Conservation (phyloP, 2,797 vertebrate genomes). For the Echeneis naucrates region DNA sequence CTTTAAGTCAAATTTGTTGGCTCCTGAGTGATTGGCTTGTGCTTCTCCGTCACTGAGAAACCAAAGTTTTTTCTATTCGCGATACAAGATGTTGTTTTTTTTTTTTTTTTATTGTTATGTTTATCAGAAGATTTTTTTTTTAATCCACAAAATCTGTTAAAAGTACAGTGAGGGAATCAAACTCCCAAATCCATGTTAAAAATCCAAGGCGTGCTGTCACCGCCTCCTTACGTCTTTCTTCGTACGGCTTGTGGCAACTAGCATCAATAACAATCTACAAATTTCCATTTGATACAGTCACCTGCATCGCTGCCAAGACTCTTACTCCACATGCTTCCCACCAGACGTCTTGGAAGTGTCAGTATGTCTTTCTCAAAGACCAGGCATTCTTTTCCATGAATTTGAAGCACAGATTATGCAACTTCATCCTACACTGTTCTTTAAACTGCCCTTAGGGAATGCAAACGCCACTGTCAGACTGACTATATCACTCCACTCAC, state of each 20-base stretch:
- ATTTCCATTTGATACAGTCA: slow-evolving; percentile 68
- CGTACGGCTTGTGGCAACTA: slow-evolving; percentile 64
- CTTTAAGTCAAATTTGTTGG: no score
- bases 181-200: slow-evolving; percentile 18
- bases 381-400: slow-evolving; percentile 72
- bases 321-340: slow-evolving; percentile 62
- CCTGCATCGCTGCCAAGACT: slow-evolving; percentile 60
- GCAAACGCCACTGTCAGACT: slow-evolving; percentile 66
- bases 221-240: slow-evolving; percentile 41
- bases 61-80: background rate
- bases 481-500: slow-evolving; percentile 56
- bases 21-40: no score
- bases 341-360: slow-evolving; percentile 67
- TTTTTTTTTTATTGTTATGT: no score
- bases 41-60: no score
- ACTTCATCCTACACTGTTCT: slow-evolving; percentile 69
- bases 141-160: background rate
- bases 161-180: slow-evolving; percentile 13
- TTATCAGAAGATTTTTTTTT: no score
- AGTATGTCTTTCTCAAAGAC: slow-evolving; percentile 63
- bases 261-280: slow-evolving; percentile 73
- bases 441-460: slow-evolving; percentile 67
- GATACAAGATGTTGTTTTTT: background rate
- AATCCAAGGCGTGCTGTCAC: slow-evolving; percentile 44
- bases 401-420: slow-evolving; percentile 76